phyloP scores from a whole-genome alignment of 2,888 invertebrate species.

The Drosophila ochracea region DNA sequence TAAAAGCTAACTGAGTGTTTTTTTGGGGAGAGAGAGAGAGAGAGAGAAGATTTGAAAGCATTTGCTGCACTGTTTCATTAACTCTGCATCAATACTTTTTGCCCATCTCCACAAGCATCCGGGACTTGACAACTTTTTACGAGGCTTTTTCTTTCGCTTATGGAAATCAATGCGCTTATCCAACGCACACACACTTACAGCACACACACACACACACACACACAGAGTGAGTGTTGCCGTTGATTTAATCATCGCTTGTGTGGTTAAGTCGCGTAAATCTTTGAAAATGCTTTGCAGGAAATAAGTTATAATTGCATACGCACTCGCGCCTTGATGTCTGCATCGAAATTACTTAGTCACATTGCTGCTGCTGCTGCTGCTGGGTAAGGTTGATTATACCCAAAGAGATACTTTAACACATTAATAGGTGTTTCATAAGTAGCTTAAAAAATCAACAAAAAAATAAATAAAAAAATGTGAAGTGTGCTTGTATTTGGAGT shows the following conservation, averaged over 20 bases:
- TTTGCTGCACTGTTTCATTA: constrained; percentile 75
- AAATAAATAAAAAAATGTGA: too few species aligned
- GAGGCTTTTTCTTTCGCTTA: constrained; percentile 49
- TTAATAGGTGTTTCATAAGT: constrained; percentile 7
- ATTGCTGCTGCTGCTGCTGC: neutral
- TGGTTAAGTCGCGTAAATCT: constrained; percentile 58
- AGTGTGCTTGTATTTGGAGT: neutral
- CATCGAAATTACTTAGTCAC: constrained; percentile 32
- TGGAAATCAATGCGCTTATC: constrained; percentile 70
- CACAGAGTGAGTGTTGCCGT: constrained; percentile 14
- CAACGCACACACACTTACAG: constrained; percentile 19
- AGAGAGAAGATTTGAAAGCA: constrained; percentile 34
- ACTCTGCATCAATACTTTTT: constrained; percentile 53
- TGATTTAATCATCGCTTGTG: constrained; percentile 58
- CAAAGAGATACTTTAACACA: neutral
- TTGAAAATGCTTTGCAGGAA: constrained; percentile 47
- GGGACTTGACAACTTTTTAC: constrained; percentile 59
- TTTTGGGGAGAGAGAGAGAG: neutral
- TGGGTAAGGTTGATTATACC: neutral
- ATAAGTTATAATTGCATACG: constrained; percentile 69
- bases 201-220: neutral
- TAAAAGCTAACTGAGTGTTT: neutral
- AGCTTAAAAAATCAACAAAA: neutral
- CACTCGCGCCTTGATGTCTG: constrained; percentile 45
- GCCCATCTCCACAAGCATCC: constrained; percentile 22